Percentiles rank a stretch among this genome's conserved stretches.
These are phyloP conservation scores for Sylvicapra grimmia DNA, from an alignment of 2,113 vertebrate species.

Conservation along the genomic window DNA sequence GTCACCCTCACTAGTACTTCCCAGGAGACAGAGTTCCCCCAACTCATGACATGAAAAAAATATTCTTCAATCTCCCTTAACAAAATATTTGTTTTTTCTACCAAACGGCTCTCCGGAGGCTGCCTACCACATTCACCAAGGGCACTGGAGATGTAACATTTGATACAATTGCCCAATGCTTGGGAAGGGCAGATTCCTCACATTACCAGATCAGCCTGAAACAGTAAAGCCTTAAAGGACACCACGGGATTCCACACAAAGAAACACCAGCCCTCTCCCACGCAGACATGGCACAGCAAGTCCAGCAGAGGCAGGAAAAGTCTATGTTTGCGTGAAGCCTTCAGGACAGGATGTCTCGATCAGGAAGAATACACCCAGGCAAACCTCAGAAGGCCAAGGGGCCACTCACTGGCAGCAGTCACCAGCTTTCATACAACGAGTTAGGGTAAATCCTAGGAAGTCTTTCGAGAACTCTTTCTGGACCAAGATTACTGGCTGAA, in stretches of 20 bases:
- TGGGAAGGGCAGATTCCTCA: conserved; percentile 26
- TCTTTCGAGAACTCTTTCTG: conserved; percentile 9
- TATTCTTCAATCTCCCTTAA: conserved; percentile 12
- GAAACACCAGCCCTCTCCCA: neutral
- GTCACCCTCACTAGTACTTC: neutral
- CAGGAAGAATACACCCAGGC: conserved; percentile 20
- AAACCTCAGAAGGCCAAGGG: neutral
- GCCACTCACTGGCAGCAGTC: neutral
- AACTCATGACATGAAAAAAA: neutral
- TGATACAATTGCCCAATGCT: conserved; percentile 2
- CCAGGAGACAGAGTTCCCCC: neutral
- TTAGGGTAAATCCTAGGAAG: neutral
- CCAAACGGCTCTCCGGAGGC: neutral
- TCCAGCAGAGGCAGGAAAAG: conserved; percentile 55
- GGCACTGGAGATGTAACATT: neutral
- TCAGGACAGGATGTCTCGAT: conserved; percentile 32
- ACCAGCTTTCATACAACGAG: neutral
- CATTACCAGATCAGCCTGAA: conserved; percentile 12
- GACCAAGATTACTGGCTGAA: conserved; percentile 18
- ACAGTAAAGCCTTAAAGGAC: conserved; percentile 9
- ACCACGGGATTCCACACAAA: neutral
- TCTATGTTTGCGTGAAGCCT: neutral
- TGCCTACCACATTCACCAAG: neutral
- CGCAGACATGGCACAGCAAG: conserved; percentile 42
- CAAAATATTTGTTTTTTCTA: conserved; percentile 26